Conservation (phyloP, 2,797 vertebrate genomes). For the Tapirus indicus region DNA sequence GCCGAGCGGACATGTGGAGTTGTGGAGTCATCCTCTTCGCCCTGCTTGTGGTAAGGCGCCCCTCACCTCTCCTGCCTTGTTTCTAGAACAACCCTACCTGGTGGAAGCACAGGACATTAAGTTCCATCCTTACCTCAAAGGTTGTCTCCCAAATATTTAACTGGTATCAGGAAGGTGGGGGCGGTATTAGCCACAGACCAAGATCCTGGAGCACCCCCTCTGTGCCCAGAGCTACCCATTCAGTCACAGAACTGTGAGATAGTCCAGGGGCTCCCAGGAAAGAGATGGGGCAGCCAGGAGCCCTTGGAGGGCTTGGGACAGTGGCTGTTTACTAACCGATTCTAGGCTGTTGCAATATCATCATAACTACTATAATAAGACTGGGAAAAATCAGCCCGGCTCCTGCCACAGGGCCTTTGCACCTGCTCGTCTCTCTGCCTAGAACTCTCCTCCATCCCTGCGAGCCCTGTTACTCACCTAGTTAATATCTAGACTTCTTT, state of each 20-base stretch:
- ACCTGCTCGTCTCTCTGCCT: background rate
- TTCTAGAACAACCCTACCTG: background rate
- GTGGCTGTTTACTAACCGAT: background rate
- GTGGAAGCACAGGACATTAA: background rate
- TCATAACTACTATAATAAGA: no score
- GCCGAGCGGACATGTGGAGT: constrained; percentile 96
- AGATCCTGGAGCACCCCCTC: background rate
- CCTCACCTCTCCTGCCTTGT: rapidly evolving
- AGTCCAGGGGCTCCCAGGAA: background rate
- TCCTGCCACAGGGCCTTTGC: background rate
- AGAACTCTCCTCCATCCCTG: background rate
- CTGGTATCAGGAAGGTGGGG: background rate
- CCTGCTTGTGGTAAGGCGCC: constrained; percentile 93
- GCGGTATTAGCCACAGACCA: no score
- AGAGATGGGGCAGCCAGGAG: background rate
- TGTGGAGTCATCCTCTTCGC: constrained; percentile 98
- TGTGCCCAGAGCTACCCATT: background rate
- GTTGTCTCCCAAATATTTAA: background rate
- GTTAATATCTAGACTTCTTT: background rate
- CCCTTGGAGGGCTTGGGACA: background rate
- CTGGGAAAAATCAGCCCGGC: rapidly evolving
- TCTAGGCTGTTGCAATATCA: rapidly evolving
- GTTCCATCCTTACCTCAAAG: background rate
- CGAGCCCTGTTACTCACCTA: background rate
- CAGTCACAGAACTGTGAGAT: background rate